phyloP scores from a whole-genome alignment of 64 coral and sea anemone genomes.

The Anthopleura sola region DNA sequence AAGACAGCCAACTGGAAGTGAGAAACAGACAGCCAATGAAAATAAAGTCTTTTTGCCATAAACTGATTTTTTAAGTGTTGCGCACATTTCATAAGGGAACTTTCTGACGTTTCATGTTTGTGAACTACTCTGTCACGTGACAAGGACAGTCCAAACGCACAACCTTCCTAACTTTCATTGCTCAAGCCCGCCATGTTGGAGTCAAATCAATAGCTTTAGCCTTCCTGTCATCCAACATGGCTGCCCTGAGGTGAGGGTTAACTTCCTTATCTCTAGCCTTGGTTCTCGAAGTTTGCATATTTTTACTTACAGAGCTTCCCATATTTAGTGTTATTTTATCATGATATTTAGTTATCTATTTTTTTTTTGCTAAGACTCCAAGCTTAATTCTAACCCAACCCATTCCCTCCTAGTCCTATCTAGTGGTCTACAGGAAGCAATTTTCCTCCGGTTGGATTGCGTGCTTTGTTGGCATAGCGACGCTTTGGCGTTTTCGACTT shows the following conservation, averaged over 20 bases:
- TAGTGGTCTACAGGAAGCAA: not conserved
- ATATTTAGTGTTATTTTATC: not conserved
- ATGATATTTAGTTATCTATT: not conserved
- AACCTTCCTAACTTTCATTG: too few species aligned
- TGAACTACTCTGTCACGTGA: not conserved
- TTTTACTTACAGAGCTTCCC: not conserved
- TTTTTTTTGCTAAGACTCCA: not conserved
- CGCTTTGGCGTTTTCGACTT: conserved; percentile 2
- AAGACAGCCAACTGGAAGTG: not conserved
- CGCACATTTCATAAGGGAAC: not conserved
- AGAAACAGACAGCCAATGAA: not conserved
- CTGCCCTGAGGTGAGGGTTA: not conserved
- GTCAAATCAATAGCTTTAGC: not conserved
- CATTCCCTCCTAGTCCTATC: not conserved
- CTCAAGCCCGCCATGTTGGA: not conserved
- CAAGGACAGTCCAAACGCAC: not conserved
- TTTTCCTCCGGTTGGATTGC: not conserved
- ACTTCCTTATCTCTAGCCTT: not conserved
- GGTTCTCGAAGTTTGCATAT: not conserved
- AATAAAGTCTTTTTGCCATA: too few species aligned
- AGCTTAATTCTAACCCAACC: not conserved
- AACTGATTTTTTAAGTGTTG: too few species aligned
- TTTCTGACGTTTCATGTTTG: not conserved
- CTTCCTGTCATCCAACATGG: not conserved
- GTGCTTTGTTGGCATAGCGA: not conserved